phyloP scores from a whole-genome alignment of 2,888 invertebrate genomes.

The Mesorhabditis spiculigera region DNA sequence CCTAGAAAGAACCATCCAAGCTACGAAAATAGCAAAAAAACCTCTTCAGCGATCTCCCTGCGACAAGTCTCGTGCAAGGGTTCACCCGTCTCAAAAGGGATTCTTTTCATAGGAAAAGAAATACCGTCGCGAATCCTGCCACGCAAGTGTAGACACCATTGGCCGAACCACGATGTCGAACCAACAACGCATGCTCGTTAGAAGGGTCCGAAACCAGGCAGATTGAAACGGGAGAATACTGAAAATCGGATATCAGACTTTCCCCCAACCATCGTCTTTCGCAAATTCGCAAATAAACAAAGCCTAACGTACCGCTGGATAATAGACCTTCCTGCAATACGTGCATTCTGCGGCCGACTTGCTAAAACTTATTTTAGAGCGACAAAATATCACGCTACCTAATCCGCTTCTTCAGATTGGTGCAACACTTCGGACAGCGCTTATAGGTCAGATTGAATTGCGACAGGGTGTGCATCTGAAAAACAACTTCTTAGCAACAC shows the following conservation, averaged over 20 bases:
- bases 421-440: constrained; percentile 62
- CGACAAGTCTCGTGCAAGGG: constrained; percentile 63
- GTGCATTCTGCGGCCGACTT: constrained; percentile 48
- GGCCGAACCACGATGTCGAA: constrained; percentile 62
- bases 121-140: constrained; percentile 66
- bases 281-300: not conserved
- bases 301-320: constrained; percentile 43
- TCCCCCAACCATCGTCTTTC: not conserved
- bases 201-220: constrained; percentile 62
- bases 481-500: not conserved
- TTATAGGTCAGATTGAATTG: constrained; percentile 61
- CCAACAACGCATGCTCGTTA: constrained; percentile 62
- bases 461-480: constrained; percentile 60
- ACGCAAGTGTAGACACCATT: constrained; percentile 65
- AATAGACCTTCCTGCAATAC: constrained; percentile 42
- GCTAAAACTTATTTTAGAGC: constrained; percentile 39
- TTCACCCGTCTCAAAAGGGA: constrained; percentile 61
- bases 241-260: constrained; percentile 15
- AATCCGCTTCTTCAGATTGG: constrained; percentile 42
- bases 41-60: constrained; percentile 66
- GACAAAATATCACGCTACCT: constrained; percentile 10
- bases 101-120: constrained; percentile 27
- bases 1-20: constrained; percentile 35
- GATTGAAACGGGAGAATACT: constrained; percentile 62
- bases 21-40: not conserved